Percentiles rank a stretch among this genome's conserved stretches.
phyloP scores from a whole-genome alignment of 2,888 invertebrate genomes.

The Cremastobaeus sp. region DNA sequence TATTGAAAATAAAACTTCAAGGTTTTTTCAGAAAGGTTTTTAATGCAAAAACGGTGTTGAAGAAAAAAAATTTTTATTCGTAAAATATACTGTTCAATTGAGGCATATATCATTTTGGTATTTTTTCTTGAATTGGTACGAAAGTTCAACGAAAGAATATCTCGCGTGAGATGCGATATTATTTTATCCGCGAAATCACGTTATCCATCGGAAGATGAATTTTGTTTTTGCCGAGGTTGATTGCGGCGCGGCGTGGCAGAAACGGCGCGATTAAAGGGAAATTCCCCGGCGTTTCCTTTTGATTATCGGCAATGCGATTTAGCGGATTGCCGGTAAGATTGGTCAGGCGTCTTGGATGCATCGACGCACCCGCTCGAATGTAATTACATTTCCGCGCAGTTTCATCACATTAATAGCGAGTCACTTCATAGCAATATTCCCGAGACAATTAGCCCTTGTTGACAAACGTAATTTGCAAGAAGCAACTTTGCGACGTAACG shows the following conservation, averaged over 20 bases:
- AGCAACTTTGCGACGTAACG: constrained; percentile 71
- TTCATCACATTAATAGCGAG: constrained; percentile 54
- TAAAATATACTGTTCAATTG: too few relatives aligned
- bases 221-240: constrained; percentile 6
- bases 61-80: too few relatives aligned
- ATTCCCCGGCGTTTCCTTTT: constrained; percentile 41
- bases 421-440: constrained; percentile 69
- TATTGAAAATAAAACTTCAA: too few relatives aligned
- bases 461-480: constrained; percentile 76
- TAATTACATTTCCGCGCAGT: constrained; percentile 52
- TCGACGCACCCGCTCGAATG: constrained; percentile 39
- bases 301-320: constrained; percentile 50
- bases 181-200: constrained; percentile 22
- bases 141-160: constrained; percentile 12
- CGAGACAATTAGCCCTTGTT: constrained; percentile 76
- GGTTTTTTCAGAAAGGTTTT: too few relatives aligned
- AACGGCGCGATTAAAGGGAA: constrained; percentile 32
- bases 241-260: constrained; percentile 9
- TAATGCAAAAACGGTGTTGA: too few relatives aligned
- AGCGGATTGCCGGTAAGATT: constrained; percentile 43
- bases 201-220: constrained; percentile 25
- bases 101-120: too few relatives aligned
- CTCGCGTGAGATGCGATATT: constrained; percentile 3
- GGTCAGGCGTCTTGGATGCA: constrained; percentile 40
- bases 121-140: too few relatives aligned